Conservation (phyloP, 2,113 vertebrate genomes). For the Stomatorhinus ivindoensis region DNA sequence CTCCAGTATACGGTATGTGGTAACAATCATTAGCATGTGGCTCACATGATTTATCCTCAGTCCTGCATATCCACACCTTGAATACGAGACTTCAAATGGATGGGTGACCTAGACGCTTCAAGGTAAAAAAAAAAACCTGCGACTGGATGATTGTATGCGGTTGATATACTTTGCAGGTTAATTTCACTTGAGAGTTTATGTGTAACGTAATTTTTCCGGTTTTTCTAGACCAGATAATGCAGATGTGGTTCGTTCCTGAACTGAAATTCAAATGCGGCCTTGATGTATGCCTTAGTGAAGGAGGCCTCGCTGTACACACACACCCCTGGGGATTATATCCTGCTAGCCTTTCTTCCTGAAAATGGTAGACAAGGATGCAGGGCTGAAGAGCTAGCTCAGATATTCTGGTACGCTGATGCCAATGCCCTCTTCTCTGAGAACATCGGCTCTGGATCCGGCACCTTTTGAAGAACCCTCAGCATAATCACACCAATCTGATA, state of each 20-base stretch:
- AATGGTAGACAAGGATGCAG: not conserved
- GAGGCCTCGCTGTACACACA: not conserved
- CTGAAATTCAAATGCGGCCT: not conserved
- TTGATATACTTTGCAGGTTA: not conserved
- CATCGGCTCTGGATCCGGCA: not conserved
- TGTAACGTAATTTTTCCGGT: not conserved
- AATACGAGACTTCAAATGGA: not conserved
- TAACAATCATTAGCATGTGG: not conserved
- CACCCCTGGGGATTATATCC: not conserved
- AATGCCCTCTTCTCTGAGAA: not conserved
- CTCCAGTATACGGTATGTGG: not conserved
- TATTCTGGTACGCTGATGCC: not conserved
- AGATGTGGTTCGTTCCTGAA: not conserved
- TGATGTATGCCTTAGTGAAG: not conserved
- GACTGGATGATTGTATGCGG: not conserved
- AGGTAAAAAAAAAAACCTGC: not conserved
- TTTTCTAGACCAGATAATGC: not conserved
- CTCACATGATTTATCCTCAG: not conserved
- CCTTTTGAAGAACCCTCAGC: not conserved
- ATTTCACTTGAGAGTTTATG: not conserved
- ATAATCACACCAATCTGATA: not conserved
- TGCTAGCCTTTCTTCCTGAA: not conserved
- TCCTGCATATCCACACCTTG: not conserved
- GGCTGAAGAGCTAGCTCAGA: not conserved
- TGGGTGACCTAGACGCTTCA: not conserved